These are phyloP conservation scores for Ferdinandea cuprea DNA, from an alignment of 2,888 invertebrate genomes.

Conservation along the genomic window DNA sequence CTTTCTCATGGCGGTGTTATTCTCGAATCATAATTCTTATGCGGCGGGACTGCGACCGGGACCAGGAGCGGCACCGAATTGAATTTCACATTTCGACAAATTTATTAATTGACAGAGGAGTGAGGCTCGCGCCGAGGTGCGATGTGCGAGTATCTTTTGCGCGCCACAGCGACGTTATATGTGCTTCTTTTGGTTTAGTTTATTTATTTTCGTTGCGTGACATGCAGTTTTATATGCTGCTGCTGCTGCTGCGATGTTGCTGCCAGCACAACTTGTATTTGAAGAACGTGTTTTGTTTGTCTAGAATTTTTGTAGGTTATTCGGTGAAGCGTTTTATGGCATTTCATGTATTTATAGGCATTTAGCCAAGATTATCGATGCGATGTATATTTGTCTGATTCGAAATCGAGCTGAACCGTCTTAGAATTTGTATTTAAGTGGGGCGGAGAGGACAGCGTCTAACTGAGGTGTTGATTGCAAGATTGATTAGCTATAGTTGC, in stretches of 20 bases:
- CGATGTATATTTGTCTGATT: not conserved
- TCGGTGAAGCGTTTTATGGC: slow-evolving; percentile 23
- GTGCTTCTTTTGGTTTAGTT: slow-evolving; percentile 4
- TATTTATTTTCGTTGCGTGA: slow-evolving; percentile 60
- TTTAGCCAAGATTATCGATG: slow-evolving; percentile 9
- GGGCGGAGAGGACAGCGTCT: too few relatives aligned
- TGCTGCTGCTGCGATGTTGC: too few relatives aligned
- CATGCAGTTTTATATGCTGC: slow-evolving; percentile 24
- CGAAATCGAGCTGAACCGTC: slow-evolving; percentile 1
- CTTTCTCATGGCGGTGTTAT: slow-evolving; percentile 34
- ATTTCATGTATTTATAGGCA: slow-evolving; percentile 25
- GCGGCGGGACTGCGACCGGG: not conserved
- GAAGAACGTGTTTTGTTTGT: slow-evolving; percentile 54
- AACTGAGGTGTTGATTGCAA: too few relatives aligned
- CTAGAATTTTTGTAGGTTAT: slow-evolving; percentile 51
- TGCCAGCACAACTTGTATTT: slow-evolving; percentile 24
- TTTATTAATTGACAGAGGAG: slow-evolving; percentile 49
- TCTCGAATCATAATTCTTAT: slow-evolving; percentile 39
- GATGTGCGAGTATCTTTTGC: not conserved
- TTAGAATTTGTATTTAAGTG: not conserved
- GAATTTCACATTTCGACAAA: slow-evolving; percentile 63
- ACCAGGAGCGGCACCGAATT: slow-evolving; percentile 3
- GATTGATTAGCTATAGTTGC: too few relatives aligned
- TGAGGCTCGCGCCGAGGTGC: slow-evolving; percentile 12
- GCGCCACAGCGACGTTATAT: not conserved